A percentile compares a stretch with the other conserved stretches of the same genome.
These are phyloP conservation scores for Metopia argyrocephala DNA, from an alignment of 2,888 invertebrate species.

Conservation along the genomic window DNA sequence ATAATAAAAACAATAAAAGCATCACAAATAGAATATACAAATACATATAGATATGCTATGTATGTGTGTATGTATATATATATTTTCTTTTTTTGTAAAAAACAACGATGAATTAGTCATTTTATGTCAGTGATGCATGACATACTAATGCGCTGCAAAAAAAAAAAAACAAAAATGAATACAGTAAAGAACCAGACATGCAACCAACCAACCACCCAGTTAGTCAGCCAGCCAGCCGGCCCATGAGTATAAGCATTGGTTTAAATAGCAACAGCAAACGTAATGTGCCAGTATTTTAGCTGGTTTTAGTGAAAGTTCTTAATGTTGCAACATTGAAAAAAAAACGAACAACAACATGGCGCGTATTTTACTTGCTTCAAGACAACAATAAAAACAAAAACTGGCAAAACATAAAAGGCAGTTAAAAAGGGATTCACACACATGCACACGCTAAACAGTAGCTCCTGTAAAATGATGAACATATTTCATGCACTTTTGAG, in stretches of 20 bases:
- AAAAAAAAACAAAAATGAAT: slow-evolving; percentile 24
- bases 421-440: slow-evolving; percentile 28
- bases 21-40: slow-evolving; percentile 7
- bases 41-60: too few relatives aligned
- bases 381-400: slow-evolving; percentile 37
- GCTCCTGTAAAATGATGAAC: slow-evolving; percentile 57
- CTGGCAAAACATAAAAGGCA: neutral
- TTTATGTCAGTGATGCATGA: slow-evolving; percentile 76
- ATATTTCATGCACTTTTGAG: slow-evolving; percentile 78
- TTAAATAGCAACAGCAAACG: slow-evolving; percentile 5
- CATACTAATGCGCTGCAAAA: slow-evolving; percentile 58
- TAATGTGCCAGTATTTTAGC: neutral
- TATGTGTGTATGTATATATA: too few relatives aligned
- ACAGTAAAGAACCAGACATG: slow-evolving; percentile 32
- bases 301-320: slow-evolving; percentile 41
- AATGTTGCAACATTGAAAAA: slow-evolving; percentile 36
- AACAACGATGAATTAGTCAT: slow-evolving; percentile 73
- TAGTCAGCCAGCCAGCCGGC: too few relatives aligned
- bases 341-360: slow-evolving; percentile 50
- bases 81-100: too few relatives aligned
- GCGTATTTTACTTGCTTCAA: slow-evolving; percentile 32
- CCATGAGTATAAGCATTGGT: too few relatives aligned
- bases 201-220: slow-evolving; percentile 41
- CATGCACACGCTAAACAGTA: neutral
- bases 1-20: slow-evolving; percentile 50